Base-by-base conservation (phyloP, 2,888 invertebrate genomes). In the Heliconius erato region DNA sequence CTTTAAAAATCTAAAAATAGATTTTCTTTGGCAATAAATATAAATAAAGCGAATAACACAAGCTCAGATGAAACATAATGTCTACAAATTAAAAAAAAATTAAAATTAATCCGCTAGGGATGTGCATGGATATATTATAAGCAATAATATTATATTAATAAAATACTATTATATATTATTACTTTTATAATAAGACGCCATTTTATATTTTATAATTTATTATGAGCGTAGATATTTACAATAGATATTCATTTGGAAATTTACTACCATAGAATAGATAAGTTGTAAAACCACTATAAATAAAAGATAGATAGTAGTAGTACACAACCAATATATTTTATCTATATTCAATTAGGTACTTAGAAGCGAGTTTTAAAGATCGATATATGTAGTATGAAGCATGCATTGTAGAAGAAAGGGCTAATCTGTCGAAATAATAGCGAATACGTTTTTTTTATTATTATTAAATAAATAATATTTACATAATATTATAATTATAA, bases 171-270 rank as follows among this genome's bases (percentile, higher is more conserved):
- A 76, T 32, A 76, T 35, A n/a, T 35, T n/a, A 76, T 9, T 78
- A 78, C 23, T 67, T 26, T 77, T 26, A 81, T 80, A 84, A 84
- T 83, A 81, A 84, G 79, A 84, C 77, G 76, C 76, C 72, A 69
- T 77, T 82, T 63, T 82, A 85, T 85, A 82, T 85, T 84, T 84
- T 77, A 84, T 92, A 90, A 84, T 85, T 92, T 94, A 91, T 92
- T 88, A 89, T 91, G 90, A 90, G 90, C 87, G 89, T 93, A 92
- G 88, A 88, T 94, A 95, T 94, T 92, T 95, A 95, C 94, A 94
- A 91, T 85, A 86, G 84, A 79, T 91, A 92, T 89, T 91, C 71
- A 82, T 82, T 91, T 88, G 89, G 89, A 90, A 90, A 88, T 88
- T 90, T 89, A 89, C 92, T 92, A 94, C 91, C 89, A 90, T 91